These are phyloP conservation scores for Xiphophorus birchmanni DNA, from an alignment of 2,797 vertebrate genomes.

Conservation along the genomic window DNA sequence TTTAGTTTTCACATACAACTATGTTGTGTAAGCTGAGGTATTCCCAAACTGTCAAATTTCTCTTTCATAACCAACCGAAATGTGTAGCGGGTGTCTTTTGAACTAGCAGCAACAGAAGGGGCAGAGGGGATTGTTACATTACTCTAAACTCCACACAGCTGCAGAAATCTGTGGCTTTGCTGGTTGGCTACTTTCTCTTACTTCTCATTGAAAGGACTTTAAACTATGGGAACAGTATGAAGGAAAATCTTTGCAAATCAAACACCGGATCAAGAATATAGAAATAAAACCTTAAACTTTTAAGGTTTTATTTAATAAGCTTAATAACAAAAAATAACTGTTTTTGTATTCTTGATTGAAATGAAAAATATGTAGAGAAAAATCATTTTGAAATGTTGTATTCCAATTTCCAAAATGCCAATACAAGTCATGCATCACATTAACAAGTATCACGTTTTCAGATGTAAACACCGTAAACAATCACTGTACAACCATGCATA, in stretches of 20 bases:
- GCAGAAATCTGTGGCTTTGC: too few species aligned
- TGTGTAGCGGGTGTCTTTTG: neutral
- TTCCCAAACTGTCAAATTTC: neutral
- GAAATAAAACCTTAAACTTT: neutral
- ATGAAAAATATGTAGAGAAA: neutral
- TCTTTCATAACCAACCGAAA: neutral
- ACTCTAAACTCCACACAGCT: too few species aligned
- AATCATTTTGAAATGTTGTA: neutral
- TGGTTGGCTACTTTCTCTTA: too few species aligned
- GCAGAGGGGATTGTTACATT: neutral
- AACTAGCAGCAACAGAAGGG: neutral
- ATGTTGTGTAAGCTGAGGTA: neutral
- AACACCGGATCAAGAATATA: neutral
- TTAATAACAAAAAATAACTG: neutral
- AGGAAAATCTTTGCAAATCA: neutral
- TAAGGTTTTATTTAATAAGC: too few species aligned
- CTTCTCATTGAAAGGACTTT: too few species aligned
- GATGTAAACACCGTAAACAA: neutral
- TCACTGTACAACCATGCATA: neutral
- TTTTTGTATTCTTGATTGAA: neutral
- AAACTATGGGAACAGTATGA: neutral
- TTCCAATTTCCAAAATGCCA: neutral
- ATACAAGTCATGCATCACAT: neutral
- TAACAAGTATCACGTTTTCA: neutral
- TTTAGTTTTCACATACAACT: neutral